Evolutionary conservation across 2,113 vertebrate genomes (phyloP).

Genomic region (Elephas maximus): DNA sequence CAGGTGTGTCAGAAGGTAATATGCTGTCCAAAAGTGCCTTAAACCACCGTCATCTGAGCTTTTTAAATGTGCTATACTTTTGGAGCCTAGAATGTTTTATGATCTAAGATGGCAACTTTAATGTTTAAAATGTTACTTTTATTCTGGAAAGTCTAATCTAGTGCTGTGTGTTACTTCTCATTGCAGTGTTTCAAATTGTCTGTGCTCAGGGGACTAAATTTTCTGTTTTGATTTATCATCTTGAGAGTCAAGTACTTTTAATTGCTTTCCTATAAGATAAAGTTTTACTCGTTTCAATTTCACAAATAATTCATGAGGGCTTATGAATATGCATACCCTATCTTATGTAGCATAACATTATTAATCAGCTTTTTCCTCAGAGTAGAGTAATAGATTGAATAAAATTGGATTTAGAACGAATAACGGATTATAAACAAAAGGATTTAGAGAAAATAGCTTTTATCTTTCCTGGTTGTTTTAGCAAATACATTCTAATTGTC

Average conservation of each 20-base stretch:
- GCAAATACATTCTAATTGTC: neutral
- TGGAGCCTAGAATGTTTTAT: slow-evolving; percentile 71
- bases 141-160: slow-evolving; percentile 30
- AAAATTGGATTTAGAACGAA: slow-evolving; percentile 76
- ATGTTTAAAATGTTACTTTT: slow-evolving; percentile 69
- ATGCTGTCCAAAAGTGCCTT: slow-evolving; percentile 30
- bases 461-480: slow-evolving; percentile 64
- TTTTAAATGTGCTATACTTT: slow-evolving; percentile 42
- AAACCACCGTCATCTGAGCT: slow-evolving; percentile 59
- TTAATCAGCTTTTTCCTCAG: slow-evolving; percentile 82
- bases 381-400: slow-evolving; percentile 81
- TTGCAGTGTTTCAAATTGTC: slow-evolving; percentile 66
- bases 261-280: slow-evolving; percentile 85
- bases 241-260: slow-evolving; percentile 79
- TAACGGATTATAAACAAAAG: slow-evolving; percentile 79
- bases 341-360: slow-evolving; percentile 76
- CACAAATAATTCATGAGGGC: slow-evolving; percentile 85
- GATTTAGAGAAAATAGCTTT: slow-evolving; percentile 44
- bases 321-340: slow-evolving; percentile 84
- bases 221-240: slow-evolving; percentile 73
- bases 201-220: slow-evolving; percentile 62
- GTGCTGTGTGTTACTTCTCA: slow-evolving; percentile 55
- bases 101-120: slow-evolving; percentile 59
- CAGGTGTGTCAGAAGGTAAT: slow-evolving; percentile 70
- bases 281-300: slow-evolving; percentile 78